phyloP scores from a whole-genome alignment of 2,888 invertebrate genomes.

The Hirtodrosophila alboralis region DNA sequence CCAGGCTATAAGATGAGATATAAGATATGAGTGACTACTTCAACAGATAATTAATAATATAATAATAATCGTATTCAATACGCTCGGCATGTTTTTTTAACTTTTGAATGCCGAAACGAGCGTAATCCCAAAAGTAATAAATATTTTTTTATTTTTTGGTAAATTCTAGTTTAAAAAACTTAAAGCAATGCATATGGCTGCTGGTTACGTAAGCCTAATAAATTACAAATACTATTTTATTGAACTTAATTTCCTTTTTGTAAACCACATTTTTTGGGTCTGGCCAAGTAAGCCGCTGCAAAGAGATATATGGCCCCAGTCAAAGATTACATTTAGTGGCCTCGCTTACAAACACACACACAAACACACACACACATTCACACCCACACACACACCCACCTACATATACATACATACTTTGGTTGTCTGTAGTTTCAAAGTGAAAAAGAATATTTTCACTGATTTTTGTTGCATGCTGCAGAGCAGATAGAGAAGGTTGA shows the following conservation, averaged over 20 bases:
- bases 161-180: conserved; percentile 7
- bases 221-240: conserved; percentile 73
- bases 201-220: conserved; percentile 51
- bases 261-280: conserved; percentile 60
- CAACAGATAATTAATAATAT: too few species aligned
- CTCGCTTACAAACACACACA: conserved; percentile 28
- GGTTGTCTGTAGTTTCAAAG: conserved; percentile 10
- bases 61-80: too few species aligned
- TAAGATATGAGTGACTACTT: too few species aligned
- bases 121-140: too few species aligned
- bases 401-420: conserved; percentile 12
- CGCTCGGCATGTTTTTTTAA: too few species aligned
- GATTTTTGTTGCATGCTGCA: conserved; percentile 62
- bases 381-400: background rate
- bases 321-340: conserved; percentile 69
- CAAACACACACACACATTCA: conserved; percentile 11
- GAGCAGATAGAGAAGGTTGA: conserved; percentile 23
- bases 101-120: too few species aligned
- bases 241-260: conserved; percentile 78
- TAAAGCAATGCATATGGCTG: conserved; percentile 1
- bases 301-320: conserved; percentile 70
- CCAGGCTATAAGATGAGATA: too few species aligned
- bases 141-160: too few species aligned
- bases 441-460: conserved; percentile 50
- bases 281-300: conserved; percentile 58